Conservation (phyloP, 2,797 vertebrate species). For the Artibeus jamaicensis region DNA sequence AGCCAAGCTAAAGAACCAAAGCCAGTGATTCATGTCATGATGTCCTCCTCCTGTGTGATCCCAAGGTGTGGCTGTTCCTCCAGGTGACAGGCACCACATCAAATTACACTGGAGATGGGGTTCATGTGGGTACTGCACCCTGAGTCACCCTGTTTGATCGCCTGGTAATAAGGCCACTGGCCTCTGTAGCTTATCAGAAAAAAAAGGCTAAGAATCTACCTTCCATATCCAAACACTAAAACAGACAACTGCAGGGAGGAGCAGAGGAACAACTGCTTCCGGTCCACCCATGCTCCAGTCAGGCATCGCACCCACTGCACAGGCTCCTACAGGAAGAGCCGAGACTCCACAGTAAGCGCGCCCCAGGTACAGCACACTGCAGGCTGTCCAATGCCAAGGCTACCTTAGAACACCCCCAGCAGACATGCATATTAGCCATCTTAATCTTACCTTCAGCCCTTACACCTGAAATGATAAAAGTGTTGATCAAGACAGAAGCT, state of each 20-base stretch:
- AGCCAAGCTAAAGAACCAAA: slow-evolving; percentile 35
- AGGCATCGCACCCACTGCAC: neutral
- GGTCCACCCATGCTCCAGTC: neutral
- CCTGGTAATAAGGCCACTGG: neutral
- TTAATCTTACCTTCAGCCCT: neutral
- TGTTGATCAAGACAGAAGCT: neutral
- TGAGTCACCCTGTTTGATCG: neutral
- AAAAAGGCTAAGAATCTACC: neutral
- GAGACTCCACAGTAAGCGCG: rapidly evolving
- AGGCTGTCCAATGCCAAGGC: neutral
- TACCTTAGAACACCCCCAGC: no score
- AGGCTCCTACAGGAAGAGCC: neutral
- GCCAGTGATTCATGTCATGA: neutral
- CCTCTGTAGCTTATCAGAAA: neutral
- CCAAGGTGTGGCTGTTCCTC: neutral
- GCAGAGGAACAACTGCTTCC: neutral
- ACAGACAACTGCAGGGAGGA: neutral
- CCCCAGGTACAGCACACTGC: neutral
- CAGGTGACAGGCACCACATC: neutral
- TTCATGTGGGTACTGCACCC: neutral
- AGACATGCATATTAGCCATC: neutral
- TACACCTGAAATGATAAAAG: neutral
- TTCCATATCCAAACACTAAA: neutral
- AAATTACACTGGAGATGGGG: neutral
- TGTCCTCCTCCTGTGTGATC: neutral